phyloP scores from a whole-genome alignment of 2,113 vertebrate genomes.

The Zosterops hypoxanthus region DNA sequence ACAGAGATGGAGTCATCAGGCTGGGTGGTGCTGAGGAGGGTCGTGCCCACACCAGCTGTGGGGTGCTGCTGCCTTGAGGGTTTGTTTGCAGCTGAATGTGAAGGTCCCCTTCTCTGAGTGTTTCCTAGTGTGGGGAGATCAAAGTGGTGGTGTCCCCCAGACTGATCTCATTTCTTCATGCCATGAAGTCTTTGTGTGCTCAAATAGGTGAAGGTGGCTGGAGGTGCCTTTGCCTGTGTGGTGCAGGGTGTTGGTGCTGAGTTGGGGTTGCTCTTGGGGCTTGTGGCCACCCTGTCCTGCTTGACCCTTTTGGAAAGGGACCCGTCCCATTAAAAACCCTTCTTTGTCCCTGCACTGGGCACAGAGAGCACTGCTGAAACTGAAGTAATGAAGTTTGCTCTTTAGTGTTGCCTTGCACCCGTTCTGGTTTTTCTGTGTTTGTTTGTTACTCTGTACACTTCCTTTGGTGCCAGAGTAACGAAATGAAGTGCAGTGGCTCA shows the following conservation, averaged over 20 bases:
- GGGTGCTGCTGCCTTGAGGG: background rate
- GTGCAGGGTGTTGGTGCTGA: background rate
- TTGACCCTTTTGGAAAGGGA: background rate
- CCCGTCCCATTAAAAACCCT: background rate
- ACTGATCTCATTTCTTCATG: background rate
- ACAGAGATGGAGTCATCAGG: background rate
- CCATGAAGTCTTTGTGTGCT: background rate
- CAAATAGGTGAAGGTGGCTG: background rate
- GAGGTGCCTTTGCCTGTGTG: fast-evolving
- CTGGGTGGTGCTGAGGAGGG: background rate
- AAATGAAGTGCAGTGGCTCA: background rate
- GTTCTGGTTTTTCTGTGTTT: background rate
- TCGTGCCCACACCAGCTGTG: fast-evolving
- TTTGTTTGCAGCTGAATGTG: background rate
- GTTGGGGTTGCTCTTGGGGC: background rate
- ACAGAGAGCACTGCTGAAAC: fast-evolving
- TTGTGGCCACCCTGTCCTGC: fast-evolving
- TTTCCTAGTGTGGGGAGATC: background rate
- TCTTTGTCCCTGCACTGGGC: background rate
- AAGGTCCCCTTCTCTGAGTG: background rate
- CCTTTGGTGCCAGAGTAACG: background rate
- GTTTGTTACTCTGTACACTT: background rate
- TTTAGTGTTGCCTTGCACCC: background rate
- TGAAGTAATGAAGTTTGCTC: background rate
- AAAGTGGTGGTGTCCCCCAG: background rate